Conservation (phyloP, 2,888 invertebrate genomes). For the Rosalia funebris region DNA sequence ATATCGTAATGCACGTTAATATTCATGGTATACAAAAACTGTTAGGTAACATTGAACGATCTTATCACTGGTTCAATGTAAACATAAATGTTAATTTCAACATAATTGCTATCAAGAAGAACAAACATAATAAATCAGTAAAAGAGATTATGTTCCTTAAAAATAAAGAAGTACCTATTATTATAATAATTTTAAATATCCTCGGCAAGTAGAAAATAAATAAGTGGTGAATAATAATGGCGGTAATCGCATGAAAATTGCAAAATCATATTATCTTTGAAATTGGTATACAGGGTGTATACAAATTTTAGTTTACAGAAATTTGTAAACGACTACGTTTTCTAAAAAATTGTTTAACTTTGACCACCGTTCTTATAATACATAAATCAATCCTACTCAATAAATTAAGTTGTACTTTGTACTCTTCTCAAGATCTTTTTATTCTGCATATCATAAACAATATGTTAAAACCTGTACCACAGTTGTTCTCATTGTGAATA, state of each 20-base stretch:
- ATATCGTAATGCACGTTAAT: neutral
- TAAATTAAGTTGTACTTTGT: too few relatives aligned
- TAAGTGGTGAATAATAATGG: neutral
- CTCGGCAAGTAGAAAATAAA: neutral
- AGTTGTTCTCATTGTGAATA: too few relatives aligned
- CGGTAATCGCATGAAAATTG: neutral
- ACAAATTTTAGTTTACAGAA: too few relatives aligned
- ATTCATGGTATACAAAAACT: conserved; percentile 5
- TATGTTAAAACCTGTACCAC: too few relatives aligned
- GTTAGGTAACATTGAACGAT: conserved; percentile 19
- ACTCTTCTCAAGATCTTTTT: too few relatives aligned
- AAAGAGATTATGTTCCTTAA: conserved; percentile 17
- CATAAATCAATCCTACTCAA: too few relatives aligned
- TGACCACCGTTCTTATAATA: too few relatives aligned
- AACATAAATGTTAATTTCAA: conserved; percentile 47
- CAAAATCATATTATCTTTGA: neutral
- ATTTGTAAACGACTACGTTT: too few relatives aligned
- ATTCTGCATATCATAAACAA: too few relatives aligned
- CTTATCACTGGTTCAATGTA: conserved; percentile 39
- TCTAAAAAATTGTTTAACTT: too few relatives aligned
- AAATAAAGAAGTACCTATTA: conserved; percentile 14
- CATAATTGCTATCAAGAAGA: conserved; percentile 35
- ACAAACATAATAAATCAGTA: conserved; percentile 26
- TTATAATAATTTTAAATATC: neutral
- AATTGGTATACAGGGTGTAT: too few relatives aligned